Conservation (phyloP, 2,113 vertebrate genomes). For the Fukomys damarensis region DNA sequence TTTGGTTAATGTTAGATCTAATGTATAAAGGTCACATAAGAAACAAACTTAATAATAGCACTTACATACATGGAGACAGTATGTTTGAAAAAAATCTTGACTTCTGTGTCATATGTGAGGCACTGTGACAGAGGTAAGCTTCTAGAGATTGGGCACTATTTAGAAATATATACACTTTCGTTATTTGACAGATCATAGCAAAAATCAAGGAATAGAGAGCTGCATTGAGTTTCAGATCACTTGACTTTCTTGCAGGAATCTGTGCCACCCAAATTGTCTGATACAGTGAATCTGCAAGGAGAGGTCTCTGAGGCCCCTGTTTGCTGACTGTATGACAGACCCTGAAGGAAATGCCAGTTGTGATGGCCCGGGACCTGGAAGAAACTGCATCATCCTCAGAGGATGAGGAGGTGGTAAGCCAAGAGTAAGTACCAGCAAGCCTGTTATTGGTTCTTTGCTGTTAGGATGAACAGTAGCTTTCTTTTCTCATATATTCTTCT, state of each 20-base stretch:
- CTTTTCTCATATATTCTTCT: neutral
- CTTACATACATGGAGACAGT: neutral
- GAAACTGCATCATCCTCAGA: conserved; percentile 89
- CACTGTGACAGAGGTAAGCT: neutral
- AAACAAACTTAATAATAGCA: neutral
- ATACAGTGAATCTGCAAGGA: conserved; percentile 65
- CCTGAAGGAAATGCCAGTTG: conserved; percentile 91
- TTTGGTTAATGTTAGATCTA: conserved; percentile 4
- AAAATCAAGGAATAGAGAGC: neutral
- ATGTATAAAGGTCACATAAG: neutral
- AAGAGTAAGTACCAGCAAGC: conserved; percentile 84
- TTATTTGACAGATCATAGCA: neutral
- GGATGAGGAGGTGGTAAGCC: conserved; percentile 88
- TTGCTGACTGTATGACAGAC: conserved; percentile 83
- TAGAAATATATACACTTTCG: neutral
- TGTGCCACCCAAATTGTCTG: conserved; percentile 71
- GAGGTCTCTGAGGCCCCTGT: conserved; percentile 69
- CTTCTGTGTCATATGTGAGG: neutral
- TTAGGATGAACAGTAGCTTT: neutral
- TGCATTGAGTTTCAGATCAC: neutral
- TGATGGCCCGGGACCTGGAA: conserved; percentile 90
- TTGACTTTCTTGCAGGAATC: conserved; percentile 77
- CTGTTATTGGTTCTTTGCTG: conserved; percentile 10
- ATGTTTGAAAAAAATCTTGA: neutral
- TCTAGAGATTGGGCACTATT: neutral